Percentiles rank a stretch among this genome's conserved stretches.
Evolutionary conservation across 2,113 vertebrate genomes (phyloP).

Genomic region (Brachyhypopomus occidentalis): DNA sequence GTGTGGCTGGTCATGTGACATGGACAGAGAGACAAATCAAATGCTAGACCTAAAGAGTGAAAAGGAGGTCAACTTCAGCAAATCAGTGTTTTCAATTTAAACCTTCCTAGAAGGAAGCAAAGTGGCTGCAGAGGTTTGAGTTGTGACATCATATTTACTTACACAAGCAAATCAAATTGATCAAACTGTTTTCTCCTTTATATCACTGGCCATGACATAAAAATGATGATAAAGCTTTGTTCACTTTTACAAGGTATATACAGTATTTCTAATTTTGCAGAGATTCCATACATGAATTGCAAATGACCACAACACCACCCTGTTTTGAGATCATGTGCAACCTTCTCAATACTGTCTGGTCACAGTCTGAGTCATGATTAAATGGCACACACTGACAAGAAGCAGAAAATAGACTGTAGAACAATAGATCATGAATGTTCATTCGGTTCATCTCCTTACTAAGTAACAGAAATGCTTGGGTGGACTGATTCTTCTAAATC

Average conservation of each 20-base stretch:
- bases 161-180: background rate
- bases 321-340: background rate
- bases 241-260: background rate
- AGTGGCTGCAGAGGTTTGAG: background rate
- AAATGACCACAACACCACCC: conserved; percentile 2
- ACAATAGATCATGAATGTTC: background rate
- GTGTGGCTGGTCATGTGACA: conserved; percentile 24
- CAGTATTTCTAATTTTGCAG: background rate
- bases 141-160: no score
- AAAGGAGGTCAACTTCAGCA: background rate
- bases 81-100: background rate
- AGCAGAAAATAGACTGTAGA: no score
- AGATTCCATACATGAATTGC: background rate
- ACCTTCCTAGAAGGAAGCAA: background rate
- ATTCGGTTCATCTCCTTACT: background rate
- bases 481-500: no score
- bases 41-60: background rate
- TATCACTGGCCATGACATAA: background rate
- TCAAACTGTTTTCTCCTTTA: background rate
- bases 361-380: background rate
- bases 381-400: background rate
- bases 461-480: background rate
- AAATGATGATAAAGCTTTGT: background rate
- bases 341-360: background rate
- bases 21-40: conserved; percentile 29